Evolutionary conservation across 1,140 invertebrate genomes (phyloP), one percentile per base, ranked within the genome.

Genomic region (Caenorhabditis latens): DNA sequence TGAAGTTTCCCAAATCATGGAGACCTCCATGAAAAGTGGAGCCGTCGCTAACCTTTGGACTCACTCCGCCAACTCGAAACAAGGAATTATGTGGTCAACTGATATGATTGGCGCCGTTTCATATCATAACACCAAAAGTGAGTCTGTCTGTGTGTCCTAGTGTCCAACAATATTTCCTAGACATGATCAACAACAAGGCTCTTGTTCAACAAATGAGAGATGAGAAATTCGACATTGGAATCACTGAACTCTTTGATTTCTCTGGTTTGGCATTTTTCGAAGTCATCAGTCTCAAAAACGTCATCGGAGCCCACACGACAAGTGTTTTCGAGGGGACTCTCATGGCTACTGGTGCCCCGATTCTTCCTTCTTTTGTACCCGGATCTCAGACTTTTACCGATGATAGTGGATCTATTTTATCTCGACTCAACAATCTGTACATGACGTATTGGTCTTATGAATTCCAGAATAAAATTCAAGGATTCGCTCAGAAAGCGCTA

Each of bases 171-270:
- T 46, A 14, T 46, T 71, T 71, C 46, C 42, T 9, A 71, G 65
- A 46, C 8, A 43, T 71, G 42, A 71, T 79, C 11, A n/a, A 21
- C 19, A 50, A 79, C 46, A 50, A 53, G n/a, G 71, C 43, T 8
- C 46, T 79, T 42, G 46, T 79, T 21, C 46, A 79, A 53, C 71
- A 50, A 24, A 79, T 79, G 71, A 79, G 50, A 42, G 46, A 79
- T 21, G 71, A 79, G 46, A 79, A 79, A 19, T 79, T 79, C 71
- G 71, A 79, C 46, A 79, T 79, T 50, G 71, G 71, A 50, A 79
- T 79, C n/a, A 79, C 71, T 50, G 71, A 79, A 53, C 71, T 79
- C 14, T 79, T 79, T n/a, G 71, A 79, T 50, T 79, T 79, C 46
- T 79, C 71, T 13, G 71, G 71, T 6, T 46, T 79, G 46, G 46